Evolutionary conservation across 2,797 vertebrate species (phyloP), one percentile per base, ranked within the genome.

Genomic region (Heliangelus exortis): DNA sequence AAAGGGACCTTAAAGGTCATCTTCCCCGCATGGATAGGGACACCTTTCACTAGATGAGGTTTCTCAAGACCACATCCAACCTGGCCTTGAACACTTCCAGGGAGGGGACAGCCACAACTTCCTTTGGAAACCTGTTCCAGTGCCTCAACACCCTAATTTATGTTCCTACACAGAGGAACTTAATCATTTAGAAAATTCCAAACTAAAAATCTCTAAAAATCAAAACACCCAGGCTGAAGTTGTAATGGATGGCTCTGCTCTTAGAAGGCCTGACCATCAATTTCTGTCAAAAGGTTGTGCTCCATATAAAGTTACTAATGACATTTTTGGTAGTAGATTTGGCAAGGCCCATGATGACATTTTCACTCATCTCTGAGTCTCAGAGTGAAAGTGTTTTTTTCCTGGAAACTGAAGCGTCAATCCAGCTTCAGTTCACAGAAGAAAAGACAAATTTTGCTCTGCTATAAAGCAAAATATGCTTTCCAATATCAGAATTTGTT

Each of bases 141-240:
- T 41, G 39, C 39, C 39, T 41, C 39, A 41, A 41, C 39, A 41
- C 39, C 13, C 39, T 41, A 41, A 41, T 41, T 41, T 92, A 87
- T 71, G 34, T 25, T 62, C 9, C 61, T 72, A 68, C 39, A 66
- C 25, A 54, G 58, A 69, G 10, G 21, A 89, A 75, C 28, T 72
- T 92, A 58, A 89, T 62, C 20, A 69, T 68, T 54, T 62, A 39
- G 62, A 89, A 92, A 95, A 81, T 19, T 66, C 91, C 28, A 87
- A 94, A 78, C 62, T 36, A 58, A 34, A 84, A 84, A 84, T 65
- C 15, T 41, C 45, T 66, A 28, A 78, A 69, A 90, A 36, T 22
- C 5, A 0, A 71, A 74, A 45, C 65, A 74, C 31, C 43, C 7
- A 57, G 29, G 22, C 54, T 83, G 45, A 28, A 92, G 74, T 50